Evolutionary conservation across 23 tunicate species (phyloP), one percentile per base, ranked within the genome.

Genomic region (Halocynthia aurantium): DNA sequence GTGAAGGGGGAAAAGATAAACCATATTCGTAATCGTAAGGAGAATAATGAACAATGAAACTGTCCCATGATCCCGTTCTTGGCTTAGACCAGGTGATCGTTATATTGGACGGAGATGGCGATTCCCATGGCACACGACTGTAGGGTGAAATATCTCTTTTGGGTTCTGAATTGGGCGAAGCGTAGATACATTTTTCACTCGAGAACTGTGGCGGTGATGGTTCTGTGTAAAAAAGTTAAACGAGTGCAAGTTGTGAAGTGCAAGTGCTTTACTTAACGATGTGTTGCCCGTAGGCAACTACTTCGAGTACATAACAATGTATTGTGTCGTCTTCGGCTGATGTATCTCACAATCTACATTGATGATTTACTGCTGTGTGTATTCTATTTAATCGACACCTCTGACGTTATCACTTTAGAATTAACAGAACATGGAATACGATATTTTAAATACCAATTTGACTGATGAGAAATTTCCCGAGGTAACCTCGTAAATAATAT

Each of bases 41-140:
- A 31, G 96, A 89, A 65, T 84, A 89, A 76, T 89, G 85, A n/a
- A 89, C 57, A 51, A 84, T 82, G 75, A 89, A 89, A 20, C 82
- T 83, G 61, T 89, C 88, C 88, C 96, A 83, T n/a, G 20, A 21
- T 61, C 96, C 96, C 40, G 68, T 17, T n/a, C 51, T 76, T 17
- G 96, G 96, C 6, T 82, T 76, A 8, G 82, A 9, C 96, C 96
- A 89, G 15, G 72, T 6, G 62, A 80, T 11, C 6, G 83, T 6
- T 20, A 80, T 73, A n/a, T 51, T 17, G 52, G 83, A 80, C 73
- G 21, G 40, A 17, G 69, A 40, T 22, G 67, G n/a, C 18, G 80
- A 44, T 6, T 55, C 51, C 55, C 57, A 58, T 15, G 78, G 78
- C 5, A 74, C 78, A 52, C 5, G 50, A 15, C 56, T 22, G 31